These are phyloP conservation scores for Coelopa pilipes DNA, from an alignment of 2,888 invertebrate genomes.

Conservation along the genomic window DNA sequence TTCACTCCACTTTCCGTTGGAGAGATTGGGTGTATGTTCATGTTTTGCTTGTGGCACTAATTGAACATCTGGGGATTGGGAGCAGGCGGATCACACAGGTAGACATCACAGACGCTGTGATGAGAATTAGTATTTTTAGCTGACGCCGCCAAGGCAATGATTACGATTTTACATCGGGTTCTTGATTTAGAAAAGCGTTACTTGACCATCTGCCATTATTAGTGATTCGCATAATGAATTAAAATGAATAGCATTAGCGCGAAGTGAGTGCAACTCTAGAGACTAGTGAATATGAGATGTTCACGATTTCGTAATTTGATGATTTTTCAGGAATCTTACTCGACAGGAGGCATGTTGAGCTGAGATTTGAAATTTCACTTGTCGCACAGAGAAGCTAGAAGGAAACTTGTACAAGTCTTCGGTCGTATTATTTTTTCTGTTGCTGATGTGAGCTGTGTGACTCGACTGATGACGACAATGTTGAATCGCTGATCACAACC, in stretches of 20 bases:
- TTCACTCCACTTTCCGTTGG: too few relatives aligned
- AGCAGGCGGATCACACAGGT: background rate
- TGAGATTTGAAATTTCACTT: constrained; percentile 1
- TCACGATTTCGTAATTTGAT: background rate
- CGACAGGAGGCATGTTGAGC: constrained; percentile 46
- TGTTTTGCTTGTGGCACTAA: background rate
- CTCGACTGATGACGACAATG: constrained; percentile 24
- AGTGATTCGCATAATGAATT: constrained; percentile 11
- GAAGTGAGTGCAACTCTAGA: background rate
- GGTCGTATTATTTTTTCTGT: background rate
- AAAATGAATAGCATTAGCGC: constrained; percentile 6
- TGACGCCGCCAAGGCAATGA: background rate
- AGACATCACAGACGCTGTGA: background rate
- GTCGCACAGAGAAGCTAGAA: background rate
- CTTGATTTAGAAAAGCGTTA: constrained; percentile 23
- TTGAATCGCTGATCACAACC: constrained; percentile 38
- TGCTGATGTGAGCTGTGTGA: background rate
- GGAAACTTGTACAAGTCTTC: too few relatives aligned
- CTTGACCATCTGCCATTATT: constrained; percentile 6
- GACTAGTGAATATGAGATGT: background rate
- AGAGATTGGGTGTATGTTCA: too few relatives aligned
- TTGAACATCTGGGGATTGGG: background rate
- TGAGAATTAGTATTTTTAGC: constrained; percentile 2
- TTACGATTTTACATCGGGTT: background rate
- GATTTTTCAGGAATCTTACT: constrained; percentile 42